These are phyloP conservation scores for Venustaconcha ellipsiformis DNA, from an alignment of 1,140 invertebrate genomes.

Conservation along the genomic window DNA sequence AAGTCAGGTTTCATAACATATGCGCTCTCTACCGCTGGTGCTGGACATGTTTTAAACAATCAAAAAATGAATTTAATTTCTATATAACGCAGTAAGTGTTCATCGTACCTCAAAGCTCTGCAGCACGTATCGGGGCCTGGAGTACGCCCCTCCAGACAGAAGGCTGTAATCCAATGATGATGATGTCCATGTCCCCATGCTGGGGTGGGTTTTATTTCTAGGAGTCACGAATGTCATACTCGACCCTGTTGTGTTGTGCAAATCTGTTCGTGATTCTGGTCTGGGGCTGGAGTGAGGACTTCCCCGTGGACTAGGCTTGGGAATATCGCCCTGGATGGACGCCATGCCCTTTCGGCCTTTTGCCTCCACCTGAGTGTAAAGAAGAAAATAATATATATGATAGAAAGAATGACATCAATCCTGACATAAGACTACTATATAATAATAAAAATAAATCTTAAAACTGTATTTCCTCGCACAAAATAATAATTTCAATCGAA, in stretches of 20 bases:
- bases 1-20: neutral
- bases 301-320: constrained; percentile 19
- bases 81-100: neutral
- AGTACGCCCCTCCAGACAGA: constrained; percentile 35
- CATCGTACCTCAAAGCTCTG: constrained; percentile 47
- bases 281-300: constrained; percentile 8
- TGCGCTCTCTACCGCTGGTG: neutral
- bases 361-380: no score
- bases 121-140: constrained; percentile 40
- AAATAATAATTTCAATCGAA: no score
- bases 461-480: no score
- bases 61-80: neutral
- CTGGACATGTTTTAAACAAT: neutral
- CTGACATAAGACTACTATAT: no score
- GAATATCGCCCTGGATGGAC: neutral
- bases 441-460: no score
- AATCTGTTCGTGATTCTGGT: constrained; percentile 3
- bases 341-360: no score
- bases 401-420: no score
- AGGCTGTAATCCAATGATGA: constrained; percentile 30
- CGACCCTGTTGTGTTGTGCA: constrained; percentile 35
- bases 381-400: no score
- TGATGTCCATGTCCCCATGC: constrained; percentile 31
- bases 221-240: constrained; percentile 55
- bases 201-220: constrained; percentile 47